Base-by-base conservation (phyloP, 1,140 invertebrate species). In the Spodoptera litura region DNA sequence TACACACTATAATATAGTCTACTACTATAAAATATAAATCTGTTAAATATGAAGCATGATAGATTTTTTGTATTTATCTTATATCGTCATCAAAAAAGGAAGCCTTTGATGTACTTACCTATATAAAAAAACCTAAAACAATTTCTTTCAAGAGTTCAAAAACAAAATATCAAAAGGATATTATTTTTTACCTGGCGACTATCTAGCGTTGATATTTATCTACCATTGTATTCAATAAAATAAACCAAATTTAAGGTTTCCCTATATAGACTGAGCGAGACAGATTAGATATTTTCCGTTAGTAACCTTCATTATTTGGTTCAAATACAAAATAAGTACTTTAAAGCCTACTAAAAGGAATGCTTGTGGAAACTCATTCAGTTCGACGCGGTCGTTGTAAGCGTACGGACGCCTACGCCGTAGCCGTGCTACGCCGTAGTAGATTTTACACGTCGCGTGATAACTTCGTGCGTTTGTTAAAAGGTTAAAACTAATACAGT, bases 341-440 rank as follows among this genome's bases (percentile, higher is more conserved):
- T 80, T 81, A 83, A 85, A 87, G 79, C 81, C 83, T 81, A 84
- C 83, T 78, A 81, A 85, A 78, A 80, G 79, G 74, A 82, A 79
- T 52, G 75, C 59, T 71, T 44, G 61, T 79, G 84, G 70, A 71
- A 77, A 76, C 78, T 76, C 72, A 85, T 84, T 86, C 86, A 90
- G 87, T 90, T 62, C 70, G 78, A 80, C 85, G 83, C 87, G 86
- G 70, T 78, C 83, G 80, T 83, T 87, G 86, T 85, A 81, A 77
- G 79, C 72, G 84, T 52, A 49, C 83, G 83, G 87, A 78, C 86
- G 82, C 78, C 87, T 88, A 89, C 87, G 87, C 38, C 80, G 81
- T 85, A 84, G 83, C 72, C 10, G 11, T 44, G 58, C 80, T 55
- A 59, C 79, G 72, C 73, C 62, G 80, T 81, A 80, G 58, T 31